Percentiles rank a stretch among this genome's conserved stretches.
These are phyloP conservation scores for Acromyrmex charruanus DNA, from an alignment of 1,140 invertebrate genomes.

Conservation along the genomic window DNA sequence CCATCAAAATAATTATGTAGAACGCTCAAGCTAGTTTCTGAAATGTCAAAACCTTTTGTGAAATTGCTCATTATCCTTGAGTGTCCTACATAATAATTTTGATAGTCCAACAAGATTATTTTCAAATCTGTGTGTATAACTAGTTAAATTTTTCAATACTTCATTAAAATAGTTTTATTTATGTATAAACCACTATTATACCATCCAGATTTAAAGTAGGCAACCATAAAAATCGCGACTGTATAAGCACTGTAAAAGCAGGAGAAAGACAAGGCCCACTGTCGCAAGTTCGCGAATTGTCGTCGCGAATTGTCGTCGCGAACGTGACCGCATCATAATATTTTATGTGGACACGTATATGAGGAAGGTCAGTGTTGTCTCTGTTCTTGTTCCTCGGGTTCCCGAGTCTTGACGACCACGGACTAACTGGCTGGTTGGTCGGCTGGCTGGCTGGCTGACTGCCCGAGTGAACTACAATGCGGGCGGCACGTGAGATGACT, in stretches of 20 bases:
- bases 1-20: too few species aligned
- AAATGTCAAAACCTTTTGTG: too few species aligned
- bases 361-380: slow-evolving; percentile 81
- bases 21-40: too few species aligned
- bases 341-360: slow-evolving; percentile 82
- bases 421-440: background rate
- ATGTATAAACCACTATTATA: too few species aligned
- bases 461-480: slow-evolving; percentile 66
- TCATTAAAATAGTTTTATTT: too few species aligned
- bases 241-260: background rate
- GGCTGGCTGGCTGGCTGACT: slow-evolving; percentile 30
- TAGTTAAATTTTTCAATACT: too few species aligned
- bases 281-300: slow-evolving; percentile 73
- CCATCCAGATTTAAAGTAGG: background rate
- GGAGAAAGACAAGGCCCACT: slow-evolving; percentile 18
- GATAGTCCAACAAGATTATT: too few species aligned
- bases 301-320: slow-evolving; percentile 74
- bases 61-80: too few species aligned
- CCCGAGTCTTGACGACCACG: background rate
- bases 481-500: slow-evolving; percentile 50
- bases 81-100: too few species aligned
- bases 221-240: background rate
- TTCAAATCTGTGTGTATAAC: background rate
- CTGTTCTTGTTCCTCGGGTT: slow-evolving; percentile 74
- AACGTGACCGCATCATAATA: slow-evolving; percentile 79